Evolutionary conservation across 2,113 vertebrate genomes (phyloP).

Genomic region (Loxodonta africana): DNA sequence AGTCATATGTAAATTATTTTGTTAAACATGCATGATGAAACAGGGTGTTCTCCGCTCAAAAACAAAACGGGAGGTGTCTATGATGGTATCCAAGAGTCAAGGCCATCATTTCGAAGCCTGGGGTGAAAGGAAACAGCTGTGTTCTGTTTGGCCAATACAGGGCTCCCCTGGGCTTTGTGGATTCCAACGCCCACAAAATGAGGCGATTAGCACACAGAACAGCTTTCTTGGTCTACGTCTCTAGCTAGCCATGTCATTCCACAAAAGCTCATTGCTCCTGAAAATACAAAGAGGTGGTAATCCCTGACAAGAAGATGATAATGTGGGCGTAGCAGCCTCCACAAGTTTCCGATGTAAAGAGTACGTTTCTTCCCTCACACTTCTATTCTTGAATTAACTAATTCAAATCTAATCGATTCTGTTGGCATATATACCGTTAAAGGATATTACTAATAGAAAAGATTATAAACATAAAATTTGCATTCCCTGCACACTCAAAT

Average conservation of each 20-base stretch:
- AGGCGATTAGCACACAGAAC: conserved; percentile 28
- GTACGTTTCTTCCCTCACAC: neutral
- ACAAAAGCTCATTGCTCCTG: conserved; percentile 52
- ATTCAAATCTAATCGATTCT: neutral
- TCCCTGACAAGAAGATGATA: conserved; percentile 24
- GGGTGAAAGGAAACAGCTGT: conserved; percentile 68
- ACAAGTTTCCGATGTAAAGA: neutral
- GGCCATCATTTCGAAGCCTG: neutral
- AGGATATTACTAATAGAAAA: conserved; percentile 25
- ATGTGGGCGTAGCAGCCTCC: neutral
- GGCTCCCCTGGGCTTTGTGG: conserved; percentile 26
- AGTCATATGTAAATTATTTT: conserved; percentile 41
- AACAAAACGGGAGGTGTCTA: neutral
- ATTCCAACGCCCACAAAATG: conserved; percentile 36
- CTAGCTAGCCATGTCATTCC: neutral
- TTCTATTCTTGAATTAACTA: neutral
- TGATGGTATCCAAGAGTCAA: neutral
- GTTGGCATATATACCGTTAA: neutral
- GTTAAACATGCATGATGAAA: conserved; percentile 63
- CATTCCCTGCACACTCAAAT: neutral
- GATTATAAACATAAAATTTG: neutral
- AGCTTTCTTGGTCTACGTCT: conserved; percentile 8
- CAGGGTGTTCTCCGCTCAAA: conserved; percentile 74
- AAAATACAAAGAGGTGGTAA: conserved; percentile 8
- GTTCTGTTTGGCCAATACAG: neutral